Evolutionary conservation across 2,888 invertebrate species (phyloP), one percentile per base, ranked within the genome.

Genomic region (Prosopocoilus inquinatus): DNA sequence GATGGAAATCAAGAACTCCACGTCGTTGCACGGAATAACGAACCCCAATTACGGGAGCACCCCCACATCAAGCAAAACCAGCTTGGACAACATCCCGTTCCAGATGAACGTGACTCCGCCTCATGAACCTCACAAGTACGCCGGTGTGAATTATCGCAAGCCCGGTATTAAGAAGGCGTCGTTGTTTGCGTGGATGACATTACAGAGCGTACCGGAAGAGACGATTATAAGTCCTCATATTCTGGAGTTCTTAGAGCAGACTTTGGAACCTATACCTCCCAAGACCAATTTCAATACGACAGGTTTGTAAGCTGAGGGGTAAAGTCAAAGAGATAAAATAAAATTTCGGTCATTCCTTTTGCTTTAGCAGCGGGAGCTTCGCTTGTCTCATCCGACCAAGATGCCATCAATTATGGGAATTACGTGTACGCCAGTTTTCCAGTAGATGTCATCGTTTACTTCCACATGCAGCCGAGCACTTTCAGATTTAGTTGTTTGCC

Each of bases 221-320:
- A 98, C 98, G 20, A 90, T 97, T 64, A 94, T 99, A 71, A 96
- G 94, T 64, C 98, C 99, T 0, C 95, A 96, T 70, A 92, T 99
- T 65, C 81, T 99, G 50, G 96, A 97, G 77, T 99, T 98, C 77
- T 78, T 99, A 62, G 98, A 99, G 73, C 97, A 97, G 78, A 96
- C 96, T 0, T 77, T 98, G 35, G 97, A 98, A 70, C 96, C 97
- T 0, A 92, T 98, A 70, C 96, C 96, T 0, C 82, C 85, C 0
- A 78, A 78, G 61, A 72, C 70, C 3, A 67, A 63, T 45, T 73
- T 70, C 53, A 66, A 64, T 55, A 64, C 70, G 3, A 65, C 66
- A 34, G 69, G 70, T 67, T 57, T 54, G 20, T 13, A 41, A 41
- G 12, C 8, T 34, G 8, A 11, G 7, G 8, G 3, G 44, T 15